Evolutionary conservation across 2,113 vertebrate species (phyloP).

Genomic region (Ciconia boyciana): DNA sequence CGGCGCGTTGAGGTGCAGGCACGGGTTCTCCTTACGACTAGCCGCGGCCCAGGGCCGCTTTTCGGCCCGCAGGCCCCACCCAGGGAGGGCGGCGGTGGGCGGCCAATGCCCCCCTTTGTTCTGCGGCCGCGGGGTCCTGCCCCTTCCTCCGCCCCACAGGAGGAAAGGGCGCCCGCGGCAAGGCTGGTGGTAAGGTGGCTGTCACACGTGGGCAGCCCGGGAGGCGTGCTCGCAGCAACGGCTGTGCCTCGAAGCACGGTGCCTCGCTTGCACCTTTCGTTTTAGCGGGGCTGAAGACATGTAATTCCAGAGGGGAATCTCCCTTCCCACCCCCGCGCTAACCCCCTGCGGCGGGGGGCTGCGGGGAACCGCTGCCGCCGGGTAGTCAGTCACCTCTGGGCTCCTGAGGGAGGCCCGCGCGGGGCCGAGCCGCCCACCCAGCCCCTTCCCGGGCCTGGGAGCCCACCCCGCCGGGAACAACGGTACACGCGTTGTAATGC

Average conservation of each 20-base stretch:
- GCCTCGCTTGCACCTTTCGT: fast-evolving
- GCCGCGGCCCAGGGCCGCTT: slow-evolving; percentile 78
- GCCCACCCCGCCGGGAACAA: neutral
- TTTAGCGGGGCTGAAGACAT: fast-evolving
- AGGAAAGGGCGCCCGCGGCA: neutral
- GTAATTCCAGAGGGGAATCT: fast-evolving
- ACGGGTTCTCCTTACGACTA: slow-evolving; percentile 79
- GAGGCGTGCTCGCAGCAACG: neutral
- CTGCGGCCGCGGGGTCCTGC: slow-evolving; percentile 71
- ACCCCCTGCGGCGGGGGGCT: neutral
- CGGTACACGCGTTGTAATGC: neutral
- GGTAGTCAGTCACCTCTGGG: neutral
- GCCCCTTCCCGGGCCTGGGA: neutral
- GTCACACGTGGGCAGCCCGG: neutral
- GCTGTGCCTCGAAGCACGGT: neutral
- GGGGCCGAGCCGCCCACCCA: neutral
- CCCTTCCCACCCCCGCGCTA: too few species aligned
- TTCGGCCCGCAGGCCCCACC: slow-evolving; percentile 81
- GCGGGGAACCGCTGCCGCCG: neutral
- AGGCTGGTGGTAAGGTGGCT: fast-evolving
- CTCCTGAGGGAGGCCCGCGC: slow-evolving; percentile 28
- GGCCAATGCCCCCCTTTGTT: slow-evolving; percentile 84
- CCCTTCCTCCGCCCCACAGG: neutral
- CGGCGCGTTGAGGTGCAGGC: slow-evolving; percentile 72
- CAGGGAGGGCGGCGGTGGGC: slow-evolving; percentile 73